A percentile compares a stretch with the other conserved stretches of the same genome.
Conservation (phyloP, 2,888 invertebrate species). For the Scrobipalpa atriplicella region DNA sequence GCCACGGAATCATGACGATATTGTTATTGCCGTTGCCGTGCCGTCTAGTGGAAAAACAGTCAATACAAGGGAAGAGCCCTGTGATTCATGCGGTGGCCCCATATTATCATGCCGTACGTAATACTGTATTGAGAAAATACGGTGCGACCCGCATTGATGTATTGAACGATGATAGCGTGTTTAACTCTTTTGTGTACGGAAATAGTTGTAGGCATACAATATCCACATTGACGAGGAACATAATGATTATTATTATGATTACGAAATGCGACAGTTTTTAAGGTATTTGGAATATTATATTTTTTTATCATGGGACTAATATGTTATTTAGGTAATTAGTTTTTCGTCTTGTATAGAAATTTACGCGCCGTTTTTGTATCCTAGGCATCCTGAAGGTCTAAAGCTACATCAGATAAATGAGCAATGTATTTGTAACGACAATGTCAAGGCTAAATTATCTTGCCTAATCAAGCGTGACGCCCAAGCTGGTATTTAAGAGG, state of each 20-base stretch:
- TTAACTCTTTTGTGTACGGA: conserved; percentile 26
- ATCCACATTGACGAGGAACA: no score
- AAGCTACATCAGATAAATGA: not conserved
- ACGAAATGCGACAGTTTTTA: no score
- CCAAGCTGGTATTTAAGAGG: not conserved
- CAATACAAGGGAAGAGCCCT: conserved; percentile 42
- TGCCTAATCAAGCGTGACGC: conserved; percentile 3
- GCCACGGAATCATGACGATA: no score
- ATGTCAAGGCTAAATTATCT: conserved; percentile 4
- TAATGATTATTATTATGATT: no score
- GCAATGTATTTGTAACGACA: not conserved
- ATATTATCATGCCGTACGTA: conserved; percentile 66
- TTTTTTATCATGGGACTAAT: no score
- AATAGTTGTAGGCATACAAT: not conserved
- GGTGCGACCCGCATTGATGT: conserved; percentile 48
- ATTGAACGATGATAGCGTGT: conserved; percentile 43
- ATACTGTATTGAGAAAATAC: conserved; percentile 65
- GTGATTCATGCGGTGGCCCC: conserved; percentile 73
- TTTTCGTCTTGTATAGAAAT: no score
- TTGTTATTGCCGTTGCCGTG: not conserved
- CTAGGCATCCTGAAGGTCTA: no score
- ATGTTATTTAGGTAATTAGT: no score
- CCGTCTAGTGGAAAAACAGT: conserved; percentile 72
- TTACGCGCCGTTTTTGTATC: no score
- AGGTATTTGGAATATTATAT: no score